Evolutionary conservation across 2,113 vertebrate species (phyloP), one percentile per base, ranked within the genome.

Genomic region (Vulpes lagopus): DNA sequence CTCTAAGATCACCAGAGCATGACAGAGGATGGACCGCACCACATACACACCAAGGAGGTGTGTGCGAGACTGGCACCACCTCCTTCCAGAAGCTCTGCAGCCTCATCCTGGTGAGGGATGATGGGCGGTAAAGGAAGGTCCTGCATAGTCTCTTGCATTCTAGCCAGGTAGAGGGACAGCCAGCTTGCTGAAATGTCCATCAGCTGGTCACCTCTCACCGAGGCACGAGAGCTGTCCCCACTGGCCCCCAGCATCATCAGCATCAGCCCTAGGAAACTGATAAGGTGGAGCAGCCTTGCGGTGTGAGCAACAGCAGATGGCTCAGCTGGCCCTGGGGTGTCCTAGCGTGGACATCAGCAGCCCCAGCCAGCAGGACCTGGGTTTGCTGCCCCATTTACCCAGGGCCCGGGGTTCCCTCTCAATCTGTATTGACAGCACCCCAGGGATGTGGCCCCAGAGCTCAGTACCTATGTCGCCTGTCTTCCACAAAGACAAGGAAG

Each of bases 21-120:
- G 0, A 15, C 4, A 16, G 43, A 57, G 22, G 30, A 5, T 4
- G 9, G 32, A 8, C 0, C 62, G 10, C 25, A 11, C 65, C 60
- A 11, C 62, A 51, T 3, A 16, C 55, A 19, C 5, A 14, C 20
- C 43, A 51, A 30, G 3, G 22, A 76, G 76, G 11, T 3, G 2
- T 38, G 14, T 1, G 38, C 16, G 6, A 86, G 14, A 59, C 22
- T 27, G 3, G 23, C 1, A 22, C 82, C 3, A 25, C 51, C 25
- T 59, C 3, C 38, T 20, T 32, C 38, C 3, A 3, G 79, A 60
- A 71, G 57, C 51, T 64, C 64, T 32, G 91, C 1, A 51, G 67
- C 74, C 23, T 84, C 25, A 10, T 4, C 20, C 84, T 76, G 23
- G 19, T 43, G 22, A 25, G 5, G 22, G 35, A 43, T 43, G 38